Conservation (phyloP, 2,888 invertebrate genomes). For the Torymus tubicola region DNA sequence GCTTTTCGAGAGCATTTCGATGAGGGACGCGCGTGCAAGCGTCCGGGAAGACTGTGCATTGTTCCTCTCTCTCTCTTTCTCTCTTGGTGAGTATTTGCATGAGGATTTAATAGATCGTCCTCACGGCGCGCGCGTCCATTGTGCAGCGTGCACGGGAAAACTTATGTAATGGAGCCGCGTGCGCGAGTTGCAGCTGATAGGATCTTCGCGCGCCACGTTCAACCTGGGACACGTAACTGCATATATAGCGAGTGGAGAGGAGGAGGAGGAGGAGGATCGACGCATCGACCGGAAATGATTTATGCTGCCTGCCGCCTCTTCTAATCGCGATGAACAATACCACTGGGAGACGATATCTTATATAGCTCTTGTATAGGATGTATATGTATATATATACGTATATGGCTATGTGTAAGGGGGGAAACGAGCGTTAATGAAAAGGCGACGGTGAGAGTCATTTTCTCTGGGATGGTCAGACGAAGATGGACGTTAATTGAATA, state of each 20-base stretch:
- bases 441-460: too few relatives aligned
- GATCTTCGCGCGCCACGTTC: slow-evolving; percentile 37
- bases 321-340: slow-evolving; percentile 50
- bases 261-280: slow-evolving; percentile 27
- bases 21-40: slow-evolving; percentile 42
- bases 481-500: too few relatives aligned
- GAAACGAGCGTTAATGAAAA: too few relatives aligned
- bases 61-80: slow-evolving; percentile 55
- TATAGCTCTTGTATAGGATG: too few relatives aligned
- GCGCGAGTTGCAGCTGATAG: slow-evolving; percentile 31
- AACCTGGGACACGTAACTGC: slow-evolving; percentile 45
- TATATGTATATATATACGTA: too few relatives aligned
- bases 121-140: slow-evolving; percentile 61
- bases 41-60: slow-evolving; percentile 62
- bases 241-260: neutral
- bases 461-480: too few relatives aligned
- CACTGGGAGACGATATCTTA: neutral
- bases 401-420: too few relatives aligned
- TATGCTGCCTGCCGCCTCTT: slow-evolving; percentile 19
- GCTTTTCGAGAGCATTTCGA: slow-evolving; percentile 38
- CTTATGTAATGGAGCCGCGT: slow-evolving; percentile 67
- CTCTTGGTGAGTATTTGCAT: slow-evolving; percentile 64
- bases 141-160: slow-evolving; percentile 61
- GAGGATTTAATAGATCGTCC: slow-evolving; percentile 68
- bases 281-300: slow-evolving; percentile 57